A percentile compares a stretch with the other conserved stretches of the same genome.
Conservation (phyloP, 2,797 vertebrate genomes). For the Chelmon rostratus region DNA sequence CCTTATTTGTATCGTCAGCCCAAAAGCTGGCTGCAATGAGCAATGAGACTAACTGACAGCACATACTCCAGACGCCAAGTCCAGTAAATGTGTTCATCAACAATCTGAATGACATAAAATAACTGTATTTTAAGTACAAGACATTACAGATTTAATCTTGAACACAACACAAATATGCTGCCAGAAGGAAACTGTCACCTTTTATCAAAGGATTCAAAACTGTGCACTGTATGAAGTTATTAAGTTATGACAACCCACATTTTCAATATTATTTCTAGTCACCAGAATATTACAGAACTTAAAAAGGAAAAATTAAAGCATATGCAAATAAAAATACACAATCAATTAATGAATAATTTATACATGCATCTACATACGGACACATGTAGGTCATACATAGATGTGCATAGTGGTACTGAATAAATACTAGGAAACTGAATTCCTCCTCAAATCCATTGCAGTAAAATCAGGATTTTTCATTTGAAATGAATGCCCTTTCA, state of each 20-base stretch:
- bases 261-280: not conserved
- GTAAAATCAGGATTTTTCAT: conserved; percentile 45
- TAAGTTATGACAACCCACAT: not conserved
- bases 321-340: not conserved
- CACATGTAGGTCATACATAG: not conserved
- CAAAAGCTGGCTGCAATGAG: not conserved
- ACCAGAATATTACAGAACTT: not conserved
- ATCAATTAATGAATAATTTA: not conserved
- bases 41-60: not conserved
- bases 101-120: not conserved
- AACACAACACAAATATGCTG: not conserved
- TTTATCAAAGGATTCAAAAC: not conserved
- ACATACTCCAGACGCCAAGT: not conserved
- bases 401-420: not conserved
- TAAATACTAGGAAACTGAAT: conserved; percentile 17
- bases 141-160: not conserved
- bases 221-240: not conserved
- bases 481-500: conserved; percentile 53
- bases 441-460: conserved; percentile 27
- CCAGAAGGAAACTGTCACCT: not conserved
- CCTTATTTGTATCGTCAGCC: not conserved
- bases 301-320: not conserved
- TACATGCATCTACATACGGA: not conserved
- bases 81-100: not conserved
- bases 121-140: not conserved